Base-by-base conservation (phyloP, 2,888 invertebrate species). In the Clitarchus hookeri region DNA sequence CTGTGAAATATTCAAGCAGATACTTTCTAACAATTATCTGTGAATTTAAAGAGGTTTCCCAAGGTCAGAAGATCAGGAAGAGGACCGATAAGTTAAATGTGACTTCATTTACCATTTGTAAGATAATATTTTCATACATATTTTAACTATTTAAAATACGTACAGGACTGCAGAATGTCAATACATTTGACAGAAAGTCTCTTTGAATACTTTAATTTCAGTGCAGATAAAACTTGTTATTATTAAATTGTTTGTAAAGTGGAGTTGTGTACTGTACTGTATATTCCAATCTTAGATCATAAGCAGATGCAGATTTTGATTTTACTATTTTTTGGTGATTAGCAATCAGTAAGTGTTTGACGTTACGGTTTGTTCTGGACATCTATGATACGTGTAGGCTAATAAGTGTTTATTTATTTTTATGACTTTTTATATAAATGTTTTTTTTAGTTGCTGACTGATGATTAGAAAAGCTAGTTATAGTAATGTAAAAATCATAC, bases 101-200 rank as follows among this genome's bases (percentile, higher is more conserved):
- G n/a, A 65, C 65, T 65, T 65, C 65, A 65, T 65, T 65, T 65
- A 65, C 65, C 65, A 65, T 65, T 65, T 65, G n/a, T 65, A 65
- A 65, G 65, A 65, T 65, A 65, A 65, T 65, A 65, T 65, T 65
- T 65, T 65, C 65, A 23, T 65, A 65, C 65, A n/a, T 65, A 65
- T n/a, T n/a, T 65, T 65, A 19, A 65, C 65, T 23, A 23, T 19
- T 65, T 9, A 65, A 65, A 65, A 65, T 65, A 19, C 36, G 36
- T 36, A 36, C 65, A 65, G 65, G n/a, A 65, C 65, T 65, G 65
- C 19, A 65, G 8, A 65, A 8, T 65, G 65, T 65, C 65, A 65
- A n/a, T 65, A 65, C 65, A 65, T 65, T 48, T 65, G 65, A 65
- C 65, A 23, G 48, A 11, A 65, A 65, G n/a, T 65, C 65, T 65